phyloP scores from a whole-genome alignment of 1,140 invertebrate species.

The Liolophura sinensis region DNA sequence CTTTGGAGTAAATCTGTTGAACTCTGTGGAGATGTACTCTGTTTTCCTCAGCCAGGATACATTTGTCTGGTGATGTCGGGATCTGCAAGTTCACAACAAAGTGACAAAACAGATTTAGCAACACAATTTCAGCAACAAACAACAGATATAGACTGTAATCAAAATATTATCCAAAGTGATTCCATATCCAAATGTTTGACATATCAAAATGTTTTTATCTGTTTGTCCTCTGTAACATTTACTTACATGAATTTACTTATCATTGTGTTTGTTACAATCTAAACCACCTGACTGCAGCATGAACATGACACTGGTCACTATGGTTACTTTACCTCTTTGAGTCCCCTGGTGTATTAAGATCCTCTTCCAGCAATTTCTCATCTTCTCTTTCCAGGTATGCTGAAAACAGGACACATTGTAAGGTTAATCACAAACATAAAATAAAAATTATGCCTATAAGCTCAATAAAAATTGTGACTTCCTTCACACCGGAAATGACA shows the following conservation, averaged over 20 bases:
- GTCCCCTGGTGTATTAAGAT: conserved; percentile 83
- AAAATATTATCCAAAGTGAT: too few relatives aligned
- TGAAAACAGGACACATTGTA: conserved; percentile 22
- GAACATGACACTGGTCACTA: too few relatives aligned
- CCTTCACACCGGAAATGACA: too few relatives aligned
- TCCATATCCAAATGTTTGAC: too few relatives aligned
- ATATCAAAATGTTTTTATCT: too few relatives aligned
- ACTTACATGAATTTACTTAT: too few relatives aligned
- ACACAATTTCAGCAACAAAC: neutral
- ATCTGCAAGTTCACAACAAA: conserved; percentile 46
- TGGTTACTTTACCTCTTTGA: conserved; percentile 68
- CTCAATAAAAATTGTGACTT: too few relatives aligned
- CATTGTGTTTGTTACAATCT: too few relatives aligned
- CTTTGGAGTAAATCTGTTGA: conserved; percentile 90
- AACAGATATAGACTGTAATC: neutral
- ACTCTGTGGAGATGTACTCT: conserved; percentile 98
- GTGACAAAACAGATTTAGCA: conserved; percentile 2
- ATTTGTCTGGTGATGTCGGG: conserved; percentile 66
- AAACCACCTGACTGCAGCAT: too few relatives aligned
- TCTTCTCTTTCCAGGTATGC: conserved; percentile 80
- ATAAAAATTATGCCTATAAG: too few relatives aligned
- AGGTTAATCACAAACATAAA: too few relatives aligned
- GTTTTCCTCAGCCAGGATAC: conserved; percentile 73
- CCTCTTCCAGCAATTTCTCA: conserved; percentile 92
- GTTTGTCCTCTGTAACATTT: too few relatives aligned